These are phyloP conservation scores for Sylvia atricapilla DNA, from an alignment of 2,113 vertebrate species.

Conservation along the genomic window DNA sequence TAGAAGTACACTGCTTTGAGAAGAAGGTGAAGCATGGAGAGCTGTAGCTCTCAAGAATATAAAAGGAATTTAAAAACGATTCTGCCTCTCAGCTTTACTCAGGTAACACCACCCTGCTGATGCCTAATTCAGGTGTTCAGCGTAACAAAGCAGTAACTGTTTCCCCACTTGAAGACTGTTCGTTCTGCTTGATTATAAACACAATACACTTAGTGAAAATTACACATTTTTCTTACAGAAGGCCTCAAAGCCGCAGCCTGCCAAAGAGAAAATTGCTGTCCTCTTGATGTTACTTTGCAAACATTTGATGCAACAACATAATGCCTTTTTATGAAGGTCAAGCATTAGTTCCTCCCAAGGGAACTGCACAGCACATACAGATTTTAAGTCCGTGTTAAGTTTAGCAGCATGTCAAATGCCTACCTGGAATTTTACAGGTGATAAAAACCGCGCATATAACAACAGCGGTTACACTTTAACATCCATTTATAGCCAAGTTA, in stretches of 20 bases:
- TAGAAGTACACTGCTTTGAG: neutral
- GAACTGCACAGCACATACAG: neutral
- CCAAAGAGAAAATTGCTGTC: neutral
- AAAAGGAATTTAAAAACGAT: rapidly evolving
- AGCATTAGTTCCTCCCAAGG: neutral
- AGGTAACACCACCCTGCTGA: neutral
- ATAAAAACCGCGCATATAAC: neutral
- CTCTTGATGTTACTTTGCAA: neutral
- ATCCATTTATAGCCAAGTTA: neutral
- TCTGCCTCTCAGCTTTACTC: neutral
- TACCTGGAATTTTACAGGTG: neutral
- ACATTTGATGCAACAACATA: neutral
- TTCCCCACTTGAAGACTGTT: neutral
- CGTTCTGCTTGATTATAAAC: neutral
- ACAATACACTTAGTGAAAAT: neutral
- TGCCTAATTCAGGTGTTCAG: neutral
- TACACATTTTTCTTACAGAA: neutral
- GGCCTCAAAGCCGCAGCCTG: neutral
- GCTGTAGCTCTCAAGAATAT: neutral
- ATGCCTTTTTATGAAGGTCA: neutral
- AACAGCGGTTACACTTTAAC: neutral
- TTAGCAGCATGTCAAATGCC: neutral
- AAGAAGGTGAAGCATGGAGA: neutral
- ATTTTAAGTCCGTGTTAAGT: neutral
- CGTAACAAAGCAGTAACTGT: neutral